These are phyloP conservation scores for Anolis carolinensis DNA, from an alignment of 2,113 vertebrate species.

Conservation along the genomic window DNA sequence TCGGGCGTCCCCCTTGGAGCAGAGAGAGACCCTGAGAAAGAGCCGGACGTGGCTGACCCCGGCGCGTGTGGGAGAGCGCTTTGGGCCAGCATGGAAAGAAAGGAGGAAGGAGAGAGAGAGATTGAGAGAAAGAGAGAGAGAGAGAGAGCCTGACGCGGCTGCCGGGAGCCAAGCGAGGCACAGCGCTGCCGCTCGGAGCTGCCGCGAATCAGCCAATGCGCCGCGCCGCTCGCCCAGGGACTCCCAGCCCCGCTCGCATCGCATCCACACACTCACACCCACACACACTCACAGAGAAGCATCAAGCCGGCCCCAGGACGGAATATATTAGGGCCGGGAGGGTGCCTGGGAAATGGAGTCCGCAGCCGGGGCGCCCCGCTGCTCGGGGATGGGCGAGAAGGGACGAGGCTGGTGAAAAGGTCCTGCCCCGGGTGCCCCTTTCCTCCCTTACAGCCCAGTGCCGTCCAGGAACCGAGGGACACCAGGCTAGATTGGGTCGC, in stretches of 20 bases:
- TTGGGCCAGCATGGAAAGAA: slow-evolving; percentile 84
- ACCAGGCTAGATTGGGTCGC: too few species aligned
- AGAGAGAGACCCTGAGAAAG: slow-evolving; percentile 61
- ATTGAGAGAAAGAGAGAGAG: too few species aligned
- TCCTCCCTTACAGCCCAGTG: too few species aligned
- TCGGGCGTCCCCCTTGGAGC: slow-evolving; percentile 61
- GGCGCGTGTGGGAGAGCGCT: slow-evolving; percentile 79
- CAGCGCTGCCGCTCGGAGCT: slow-evolving; percentile 88
- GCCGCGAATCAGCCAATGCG: slow-evolving; percentile 88
- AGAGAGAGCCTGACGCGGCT: too few species aligned
- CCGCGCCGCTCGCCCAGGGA: slow-evolving; percentile 79
- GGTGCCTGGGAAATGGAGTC: slow-evolving; percentile 87
- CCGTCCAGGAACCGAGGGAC: not conserved
- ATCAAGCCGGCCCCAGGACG: slow-evolving; percentile 75
- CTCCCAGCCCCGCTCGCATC: slow-evolving; percentile 54
- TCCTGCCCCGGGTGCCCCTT: too few species aligned
- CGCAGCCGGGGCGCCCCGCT: slow-evolving; percentile 61
- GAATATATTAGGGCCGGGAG: slow-evolving; percentile 86
- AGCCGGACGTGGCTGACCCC: slow-evolving; percentile 84
- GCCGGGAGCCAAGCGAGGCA: slow-evolving; percentile 65
- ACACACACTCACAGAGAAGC: slow-evolving; percentile 58
- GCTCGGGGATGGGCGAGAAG: slow-evolving; percentile 1
- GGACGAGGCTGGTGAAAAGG: not conserved
- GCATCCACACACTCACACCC: slow-evolving; percentile 23
- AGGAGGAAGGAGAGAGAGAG: not conserved